Conservation (phyloP, 1,140 invertebrate species). For the Reticulitermes speratus region DNA sequence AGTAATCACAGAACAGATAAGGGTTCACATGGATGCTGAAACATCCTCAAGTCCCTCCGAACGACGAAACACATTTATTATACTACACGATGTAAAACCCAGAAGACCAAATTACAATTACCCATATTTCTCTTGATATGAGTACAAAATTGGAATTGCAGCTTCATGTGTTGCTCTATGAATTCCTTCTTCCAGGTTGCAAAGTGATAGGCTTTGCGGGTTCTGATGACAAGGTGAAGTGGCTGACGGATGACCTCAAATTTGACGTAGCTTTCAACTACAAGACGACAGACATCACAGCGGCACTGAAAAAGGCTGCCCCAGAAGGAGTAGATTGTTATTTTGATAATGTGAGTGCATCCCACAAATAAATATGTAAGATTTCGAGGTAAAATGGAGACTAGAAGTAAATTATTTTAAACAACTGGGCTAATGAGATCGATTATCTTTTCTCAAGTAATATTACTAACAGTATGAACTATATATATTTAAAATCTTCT, state of each 20-base stretch:
- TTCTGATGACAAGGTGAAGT: slow-evolving; percentile 66
- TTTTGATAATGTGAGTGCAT: slow-evolving; percentile 66
- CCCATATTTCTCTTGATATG: too few species aligned
- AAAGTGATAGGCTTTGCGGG: slow-evolving; percentile 71
- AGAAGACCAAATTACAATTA: too few species aligned
- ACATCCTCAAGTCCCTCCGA: too few species aligned
- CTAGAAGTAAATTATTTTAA: not conserved
- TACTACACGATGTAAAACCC: too few species aligned
- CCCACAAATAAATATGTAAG: not conserved
- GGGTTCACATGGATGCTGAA: too few species aligned
- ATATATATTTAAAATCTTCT: too few species aligned
- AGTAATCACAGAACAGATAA: too few species aligned
- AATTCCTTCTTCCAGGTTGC: slow-evolving; percentile 50
- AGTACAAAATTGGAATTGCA: too few species aligned
- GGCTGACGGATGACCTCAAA: slow-evolving; percentile 62
- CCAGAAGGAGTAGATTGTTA: slow-evolving; percentile 69
- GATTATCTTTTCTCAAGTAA: not conserved
- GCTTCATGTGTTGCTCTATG: too few species aligned
- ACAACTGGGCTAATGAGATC: not conserved
- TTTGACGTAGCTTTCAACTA: slow-evolving; percentile 73
- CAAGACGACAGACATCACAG: slow-evolving; percentile 57
- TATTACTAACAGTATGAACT: not conserved
- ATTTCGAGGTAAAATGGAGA: not conserved
- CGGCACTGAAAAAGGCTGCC: slow-evolving; percentile 59
- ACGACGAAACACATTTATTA: too few species aligned